Base-by-base conservation (phyloP, 1,140 invertebrate genomes). In the Bactericera cockerelli region DNA sequence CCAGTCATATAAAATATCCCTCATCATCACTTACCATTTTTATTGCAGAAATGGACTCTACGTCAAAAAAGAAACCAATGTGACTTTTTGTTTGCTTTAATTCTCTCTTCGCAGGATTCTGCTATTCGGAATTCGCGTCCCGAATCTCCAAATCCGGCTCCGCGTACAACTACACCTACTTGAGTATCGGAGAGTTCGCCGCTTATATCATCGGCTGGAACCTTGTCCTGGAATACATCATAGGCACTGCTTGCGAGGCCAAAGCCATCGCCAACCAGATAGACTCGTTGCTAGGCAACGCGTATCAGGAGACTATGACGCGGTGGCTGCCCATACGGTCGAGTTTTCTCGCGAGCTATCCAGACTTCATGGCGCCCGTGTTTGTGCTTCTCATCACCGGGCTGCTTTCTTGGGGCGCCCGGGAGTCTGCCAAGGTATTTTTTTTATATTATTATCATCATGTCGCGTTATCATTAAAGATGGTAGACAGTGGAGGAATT, bases 161-260 rank as follows among this genome's bases (percentile, higher is more conserved):
- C 24, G 87, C 87, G 0, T 93, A 93, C 68, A 79, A 89, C 42
- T 92, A 91, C 68, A 89, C 83, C 67, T 93, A 93, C 70, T 86
- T 90, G 1, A 88, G 83, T 28, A 81, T 92, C 39, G 89, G 89
- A 2, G 89, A 93, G 73, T 80, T 81, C 70, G 82, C 77, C 42
- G 89, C 78, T 63, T 93, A 77, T 73, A 80, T 78, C 62, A 86
- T 81, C 69, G 89, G 90, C 36, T 93, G 90, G 90, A 92, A 90
- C 76, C 74, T 93, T 3, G 85, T 93, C 60, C 69, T 93, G 63
- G 90, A 93, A 73, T 93, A 93, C 73, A 81, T 88, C 4, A 90
- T 94, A 62, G 89, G 87, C 89, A 71, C 87, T 0, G 91, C 93
- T 3, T 89, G 89, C 63, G 89, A 95, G n/a, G 92, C 91, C 1